These are phyloP conservation scores for Liposcelis brunnea DNA, from an alignment of 2,888 invertebrate species.

Conservation along the genomic window DNA sequence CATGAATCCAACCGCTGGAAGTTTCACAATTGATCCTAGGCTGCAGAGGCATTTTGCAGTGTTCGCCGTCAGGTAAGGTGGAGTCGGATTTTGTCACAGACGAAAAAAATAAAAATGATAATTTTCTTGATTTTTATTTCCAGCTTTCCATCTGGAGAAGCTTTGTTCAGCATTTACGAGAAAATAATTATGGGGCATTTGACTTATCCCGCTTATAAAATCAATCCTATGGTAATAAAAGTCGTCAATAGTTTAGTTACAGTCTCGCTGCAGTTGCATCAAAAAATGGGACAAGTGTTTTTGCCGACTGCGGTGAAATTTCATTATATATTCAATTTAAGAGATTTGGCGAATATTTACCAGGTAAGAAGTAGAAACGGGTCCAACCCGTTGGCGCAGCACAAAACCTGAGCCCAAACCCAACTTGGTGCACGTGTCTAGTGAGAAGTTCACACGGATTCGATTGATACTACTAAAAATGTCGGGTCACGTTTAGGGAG, in stretches of 20 bases:
- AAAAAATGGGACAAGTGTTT: constrained; percentile 55
- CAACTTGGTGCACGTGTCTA: too few species aligned
- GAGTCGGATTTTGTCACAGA: too few species aligned
- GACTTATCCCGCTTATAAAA: constrained; percentile 44
- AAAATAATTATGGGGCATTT: constrained; percentile 68
- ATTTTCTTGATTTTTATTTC: constrained; percentile 14
- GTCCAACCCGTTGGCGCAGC: too few species aligned
- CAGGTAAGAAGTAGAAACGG: too few species aligned
- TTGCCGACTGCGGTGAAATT: constrained; percentile 89
- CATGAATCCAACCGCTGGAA: constrained; percentile 94
- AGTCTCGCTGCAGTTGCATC: constrained; percentile 59
- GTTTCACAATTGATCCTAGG: constrained; percentile 81
- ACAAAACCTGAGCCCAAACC: too few species aligned
- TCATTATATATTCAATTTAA: constrained; percentile 83
- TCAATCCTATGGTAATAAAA: constrained; percentile 38
- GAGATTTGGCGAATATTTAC: constrained; percentile 86
- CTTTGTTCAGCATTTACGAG: constrained; percentile 66
- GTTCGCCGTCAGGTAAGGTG: constrained; percentile 55
- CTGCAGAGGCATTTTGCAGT: constrained; percentile 77
- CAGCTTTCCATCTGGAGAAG: constrained; percentile 70
- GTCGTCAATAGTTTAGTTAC: constrained; percentile 43
- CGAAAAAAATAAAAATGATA: too few species aligned
- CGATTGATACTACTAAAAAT: too few species aligned
- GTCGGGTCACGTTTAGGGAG: too few species aligned
- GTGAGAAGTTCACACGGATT: too few species aligned